A percentile compares a stretch with the other conserved stretches of the same genome.
phyloP scores from a whole-genome alignment of 2,888 invertebrate species.

The Phragmatobia fuliginosa region DNA sequence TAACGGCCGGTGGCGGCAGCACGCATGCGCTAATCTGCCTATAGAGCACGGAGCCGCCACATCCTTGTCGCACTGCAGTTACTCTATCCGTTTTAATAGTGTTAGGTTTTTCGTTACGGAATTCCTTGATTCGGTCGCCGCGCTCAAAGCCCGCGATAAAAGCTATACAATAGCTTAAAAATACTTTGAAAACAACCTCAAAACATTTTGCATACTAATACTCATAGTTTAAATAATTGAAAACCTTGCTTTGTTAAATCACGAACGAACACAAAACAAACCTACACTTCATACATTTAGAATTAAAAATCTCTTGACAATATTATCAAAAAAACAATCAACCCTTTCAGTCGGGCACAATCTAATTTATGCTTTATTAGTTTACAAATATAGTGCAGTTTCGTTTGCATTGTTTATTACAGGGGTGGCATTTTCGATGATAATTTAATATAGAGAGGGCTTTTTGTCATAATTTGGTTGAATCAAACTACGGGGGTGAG shows the following conservation, averaged over 20 bases:
- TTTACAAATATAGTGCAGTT: neutral
- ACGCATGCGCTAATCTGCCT: too few species aligned
- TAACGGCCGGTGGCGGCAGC: too few species aligned
- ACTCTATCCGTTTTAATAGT: too few species aligned
- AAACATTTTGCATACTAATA: conserved; percentile 3
- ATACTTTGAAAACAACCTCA: conserved; percentile 11
- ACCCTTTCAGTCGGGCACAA: neutral
- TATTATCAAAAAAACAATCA: conserved; percentile 1
- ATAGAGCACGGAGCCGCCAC: too few species aligned
- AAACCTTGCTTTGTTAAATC: neutral
- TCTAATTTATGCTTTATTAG: conserved; percentile 1
- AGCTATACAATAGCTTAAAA: too few species aligned
- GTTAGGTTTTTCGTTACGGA: too few species aligned
- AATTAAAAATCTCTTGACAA: neutral
- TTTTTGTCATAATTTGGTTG: conserved; percentile 43
- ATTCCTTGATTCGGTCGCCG: too few species aligned
- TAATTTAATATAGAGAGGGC: conserved; percentile 35
- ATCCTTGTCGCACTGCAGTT: too few species aligned
- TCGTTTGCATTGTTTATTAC: conserved; percentile 1
- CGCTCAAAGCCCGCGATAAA: too few species aligned
- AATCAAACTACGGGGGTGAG: conserved; percentile 30
- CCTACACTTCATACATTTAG: neutral
- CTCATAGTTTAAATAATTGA: conserved; percentile 15
- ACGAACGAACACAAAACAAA: conserved; percentile 1
- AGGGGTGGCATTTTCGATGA: conserved; percentile 6